phyloP scores from a whole-genome alignment of 2,797 vertebrate genomes.

The Pangasius sanitwongsei region DNA sequence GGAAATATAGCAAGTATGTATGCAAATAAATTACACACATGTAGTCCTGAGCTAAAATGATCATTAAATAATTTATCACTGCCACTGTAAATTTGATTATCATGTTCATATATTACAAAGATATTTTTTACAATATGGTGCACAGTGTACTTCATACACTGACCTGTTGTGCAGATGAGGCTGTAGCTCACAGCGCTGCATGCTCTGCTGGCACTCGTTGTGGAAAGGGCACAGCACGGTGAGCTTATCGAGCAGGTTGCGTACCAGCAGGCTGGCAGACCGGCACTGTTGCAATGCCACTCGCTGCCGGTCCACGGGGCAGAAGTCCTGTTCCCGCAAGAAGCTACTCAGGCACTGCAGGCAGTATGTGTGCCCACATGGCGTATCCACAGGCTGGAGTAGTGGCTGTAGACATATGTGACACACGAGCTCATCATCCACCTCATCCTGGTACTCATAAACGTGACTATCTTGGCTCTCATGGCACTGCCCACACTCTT shows the following conservation, averaged over 20 bases:
- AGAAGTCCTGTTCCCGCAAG: slow-evolving; percentile 89
- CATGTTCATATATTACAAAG: neutral
- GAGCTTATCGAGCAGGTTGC: slow-evolving; percentile 91
- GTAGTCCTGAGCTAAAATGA: neutral
- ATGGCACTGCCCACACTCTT: slow-evolving; percentile 88
- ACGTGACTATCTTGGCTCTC: slow-evolving; percentile 83
- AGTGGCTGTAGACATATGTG: slow-evolving; percentile 93
- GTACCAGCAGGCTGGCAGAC: slow-evolving; percentile 86
- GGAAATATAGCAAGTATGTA: neutral
- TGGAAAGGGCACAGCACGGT: slow-evolving; percentile 82
- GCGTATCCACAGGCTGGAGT: slow-evolving; percentile 90
- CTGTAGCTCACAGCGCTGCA: slow-evolving; percentile 91
- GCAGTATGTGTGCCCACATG: slow-evolving; percentile 92
- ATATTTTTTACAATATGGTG: neutral
- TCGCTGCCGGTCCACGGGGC: slow-evolving; percentile 87
- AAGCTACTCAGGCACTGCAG: slow-evolving; percentile 89
- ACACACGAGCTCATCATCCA: slow-evolving; percentile 90
- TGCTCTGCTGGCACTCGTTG: slow-evolving; percentile 79
- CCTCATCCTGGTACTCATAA: slow-evolving; percentile 91
- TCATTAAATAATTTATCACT: neutral
- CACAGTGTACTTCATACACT: slow-evolving; percentile 19
- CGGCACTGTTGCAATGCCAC: slow-evolving; percentile 87
- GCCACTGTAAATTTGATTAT: neutral
- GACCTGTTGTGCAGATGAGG: slow-evolving; percentile 92
- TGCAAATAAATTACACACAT: neutral